phyloP scores from a whole-genome alignment of 1,140 invertebrate species.

The Archegozetes longisetosus region DNA sequence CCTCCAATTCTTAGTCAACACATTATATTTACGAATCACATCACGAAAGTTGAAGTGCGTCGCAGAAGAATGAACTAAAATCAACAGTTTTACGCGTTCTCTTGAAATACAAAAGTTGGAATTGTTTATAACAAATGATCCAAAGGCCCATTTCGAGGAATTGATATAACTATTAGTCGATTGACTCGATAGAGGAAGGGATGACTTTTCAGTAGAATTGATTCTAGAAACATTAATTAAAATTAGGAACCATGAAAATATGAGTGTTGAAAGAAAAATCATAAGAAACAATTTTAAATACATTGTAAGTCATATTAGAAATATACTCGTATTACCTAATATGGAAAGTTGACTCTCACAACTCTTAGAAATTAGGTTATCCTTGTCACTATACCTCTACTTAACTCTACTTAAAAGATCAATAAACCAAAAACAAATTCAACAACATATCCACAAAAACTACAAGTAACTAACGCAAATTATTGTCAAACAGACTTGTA shows the following conservation, averaged over 20 bases:
- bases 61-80: conserved; percentile 57
- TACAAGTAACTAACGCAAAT: too few species aligned
- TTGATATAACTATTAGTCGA: not conserved
- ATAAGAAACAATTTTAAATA: not conserved
- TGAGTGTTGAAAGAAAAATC: not conserved
- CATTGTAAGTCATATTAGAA: not conserved
- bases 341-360: too few species aligned
- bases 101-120: not conserved
- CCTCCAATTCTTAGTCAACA: not conserved
- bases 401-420: too few species aligned
- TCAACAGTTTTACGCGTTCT: conserved; percentile 29
- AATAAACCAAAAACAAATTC: too few species aligned
- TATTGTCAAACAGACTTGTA: too few species aligned
- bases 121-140: not conserved
- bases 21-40: conserved; percentile 34
- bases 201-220: not conserved
- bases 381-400: too few species aligned
- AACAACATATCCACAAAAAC: too few species aligned
- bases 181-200: not conserved
- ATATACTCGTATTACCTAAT: too few species aligned
- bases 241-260: conserved; percentile 23
- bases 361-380: too few species aligned
- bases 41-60: conserved; percentile 49
- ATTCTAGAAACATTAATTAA: conserved; percentile 18
- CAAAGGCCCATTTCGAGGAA: not conserved